A percentile compares a stretch with the other conserved stretches of the same genome.
These are phyloP conservation scores for Brachystomella parvula DNA, from an alignment of 1,140 invertebrate genomes.

Conservation along the genomic window DNA sequence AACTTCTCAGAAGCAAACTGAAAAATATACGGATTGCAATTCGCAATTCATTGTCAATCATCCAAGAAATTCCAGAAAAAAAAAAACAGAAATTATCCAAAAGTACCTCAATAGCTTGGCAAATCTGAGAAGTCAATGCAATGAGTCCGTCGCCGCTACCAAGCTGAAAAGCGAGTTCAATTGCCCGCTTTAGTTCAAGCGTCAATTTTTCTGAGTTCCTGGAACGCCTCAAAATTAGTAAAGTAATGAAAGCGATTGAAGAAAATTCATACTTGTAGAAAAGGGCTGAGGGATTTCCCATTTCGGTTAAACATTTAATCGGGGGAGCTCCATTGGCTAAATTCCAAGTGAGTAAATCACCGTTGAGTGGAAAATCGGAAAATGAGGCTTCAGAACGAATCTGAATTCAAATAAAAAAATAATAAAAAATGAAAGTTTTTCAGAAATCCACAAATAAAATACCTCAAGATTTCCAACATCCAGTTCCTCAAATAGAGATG, in stretches of 20 bases:
- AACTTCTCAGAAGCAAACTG: conserved; percentile 14
- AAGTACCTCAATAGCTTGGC: neutral
- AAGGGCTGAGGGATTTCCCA: conserved; percentile 14
- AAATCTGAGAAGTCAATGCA: neutral
- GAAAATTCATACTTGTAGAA: conserved; percentile 7
- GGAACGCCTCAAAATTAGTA: neutral
- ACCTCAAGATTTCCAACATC: conserved; percentile 46
- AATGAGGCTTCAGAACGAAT: conserved; percentile 25
- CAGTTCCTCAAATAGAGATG: conserved; percentile 42
- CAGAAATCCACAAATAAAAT: no score
- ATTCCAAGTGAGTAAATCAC: conserved; percentile 15
- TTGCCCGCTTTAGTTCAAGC: neutral
- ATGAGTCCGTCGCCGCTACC: neutral
- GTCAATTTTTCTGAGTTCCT: neutral
- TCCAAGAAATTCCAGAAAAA: neutral
- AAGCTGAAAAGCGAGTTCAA: neutral
- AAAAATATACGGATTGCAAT: neutral
- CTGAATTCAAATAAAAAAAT: neutral
- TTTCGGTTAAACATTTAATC: conserved; percentile 11
- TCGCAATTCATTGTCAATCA: no score
- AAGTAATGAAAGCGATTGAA: neutral
- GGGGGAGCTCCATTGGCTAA: conserved; percentile 7
- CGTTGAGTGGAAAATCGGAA: conserved; percentile 2
- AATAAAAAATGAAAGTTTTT: no score
- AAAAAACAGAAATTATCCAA: neutral